Evolutionary conservation across 2,888 invertebrate species (phyloP).

Genomic region (Tolmerus cingulatus): DNA sequence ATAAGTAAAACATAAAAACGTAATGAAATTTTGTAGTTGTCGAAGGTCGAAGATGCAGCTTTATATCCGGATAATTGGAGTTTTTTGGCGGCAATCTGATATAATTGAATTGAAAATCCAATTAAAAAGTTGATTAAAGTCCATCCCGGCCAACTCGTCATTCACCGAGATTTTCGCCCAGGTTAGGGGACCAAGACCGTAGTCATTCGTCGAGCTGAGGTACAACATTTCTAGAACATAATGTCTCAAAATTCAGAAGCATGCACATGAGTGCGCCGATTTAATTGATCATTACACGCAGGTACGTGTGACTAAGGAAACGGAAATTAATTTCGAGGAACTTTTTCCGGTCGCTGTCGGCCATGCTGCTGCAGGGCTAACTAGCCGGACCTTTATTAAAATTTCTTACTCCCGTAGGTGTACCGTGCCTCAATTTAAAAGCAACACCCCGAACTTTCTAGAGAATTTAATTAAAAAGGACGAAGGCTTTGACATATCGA

Average conservation of each 20-base stretch:
- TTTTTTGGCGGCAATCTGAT: neutral
- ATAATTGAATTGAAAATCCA: slow-evolving; percentile 34
- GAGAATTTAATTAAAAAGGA: neutral
- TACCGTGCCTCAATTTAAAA: neutral
- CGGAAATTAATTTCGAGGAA: slow-evolving; percentile 5
- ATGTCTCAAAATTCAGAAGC: neutral
- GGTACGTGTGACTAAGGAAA: neutral
- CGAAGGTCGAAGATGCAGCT: neutral
- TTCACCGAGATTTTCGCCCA: neutral
- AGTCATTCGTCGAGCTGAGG: neutral
- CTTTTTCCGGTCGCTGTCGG: neutral
- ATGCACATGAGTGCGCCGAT: neutral
- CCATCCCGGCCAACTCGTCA: neutral
- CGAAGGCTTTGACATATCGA: neutral
- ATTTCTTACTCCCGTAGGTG: neutral
- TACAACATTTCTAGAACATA: neutral
- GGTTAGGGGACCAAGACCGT: neutral
- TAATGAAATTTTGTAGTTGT: neutral
- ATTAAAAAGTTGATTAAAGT: slow-evolving; percentile 35
- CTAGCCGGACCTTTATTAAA: neutral
- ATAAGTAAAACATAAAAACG: neutral
- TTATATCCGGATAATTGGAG: neutral
- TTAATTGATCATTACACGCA: slow-evolving; percentile 1
- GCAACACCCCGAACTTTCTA: neutral
- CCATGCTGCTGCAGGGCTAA: neutral